Evolutionary conservation across 1,140 invertebrate genomes (phyloP).

Genomic region (Drosophila aff.): DNA sequence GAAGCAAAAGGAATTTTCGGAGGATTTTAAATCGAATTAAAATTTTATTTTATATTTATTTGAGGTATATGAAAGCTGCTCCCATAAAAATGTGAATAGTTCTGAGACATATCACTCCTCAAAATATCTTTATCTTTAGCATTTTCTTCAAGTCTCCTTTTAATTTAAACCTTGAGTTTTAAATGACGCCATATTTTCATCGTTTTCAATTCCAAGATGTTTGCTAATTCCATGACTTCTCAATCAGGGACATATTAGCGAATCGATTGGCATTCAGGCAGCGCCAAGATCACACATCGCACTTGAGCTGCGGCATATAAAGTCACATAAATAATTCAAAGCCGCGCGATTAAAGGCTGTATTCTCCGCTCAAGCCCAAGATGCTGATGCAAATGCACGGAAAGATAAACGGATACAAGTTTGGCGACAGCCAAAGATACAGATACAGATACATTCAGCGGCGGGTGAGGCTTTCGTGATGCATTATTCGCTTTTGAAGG

Average conservation of each 20-base stretch:
- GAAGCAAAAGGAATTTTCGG: neutral
- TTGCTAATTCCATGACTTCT: conserved; percentile 28
- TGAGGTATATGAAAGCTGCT: neutral
- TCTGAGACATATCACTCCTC: too few relatives aligned
- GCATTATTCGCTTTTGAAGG: conserved; percentile 22
- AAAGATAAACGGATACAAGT: conserved; percentile 26
- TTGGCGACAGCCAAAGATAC: conserved; percentile 25
- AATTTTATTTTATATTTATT: too few relatives aligned
- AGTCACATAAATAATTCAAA: conserved; percentile 50
- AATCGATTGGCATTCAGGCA: conserved; percentile 42
- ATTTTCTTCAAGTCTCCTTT: neutral
- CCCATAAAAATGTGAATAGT: neutral
- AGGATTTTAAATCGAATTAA: too few relatives aligned
- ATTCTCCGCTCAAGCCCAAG: conserved; percentile 10
- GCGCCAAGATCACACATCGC: conserved; percentile 41
- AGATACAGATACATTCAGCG: neutral
- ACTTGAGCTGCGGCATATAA: conserved; percentile 17
- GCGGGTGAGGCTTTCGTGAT: conserved; percentile 41
- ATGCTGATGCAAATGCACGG: conserved; percentile 32
- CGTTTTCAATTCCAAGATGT: neutral
- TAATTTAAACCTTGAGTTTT: neutral
- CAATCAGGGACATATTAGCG: conserved; percentile 36
- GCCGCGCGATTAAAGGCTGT: conserved; percentile 33
- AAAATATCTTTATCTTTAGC: neutral
- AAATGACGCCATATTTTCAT: neutral